A percentile compares a stretch with the other conserved stretches of the same genome.
These are phyloP conservation scores for Ostrea denselamellosa DNA, from an alignment of 1,140 invertebrate genomes.

Conservation along the genomic window DNA sequence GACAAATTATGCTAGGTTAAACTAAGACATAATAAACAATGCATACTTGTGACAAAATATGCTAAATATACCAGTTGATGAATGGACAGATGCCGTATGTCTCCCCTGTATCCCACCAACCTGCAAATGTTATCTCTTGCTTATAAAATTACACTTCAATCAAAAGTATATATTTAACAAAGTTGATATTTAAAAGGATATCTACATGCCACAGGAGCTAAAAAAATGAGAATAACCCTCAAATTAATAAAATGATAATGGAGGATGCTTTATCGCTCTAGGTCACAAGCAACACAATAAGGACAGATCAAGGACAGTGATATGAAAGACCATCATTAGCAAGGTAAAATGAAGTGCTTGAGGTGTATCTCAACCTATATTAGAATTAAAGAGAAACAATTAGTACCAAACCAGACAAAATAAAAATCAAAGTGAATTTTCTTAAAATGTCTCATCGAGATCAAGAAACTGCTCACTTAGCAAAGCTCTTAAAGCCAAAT, in stretches of 20 bases:
- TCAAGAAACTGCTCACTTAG: too few species aligned
- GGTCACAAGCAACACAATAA: neutral
- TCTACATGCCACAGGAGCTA: neutral
- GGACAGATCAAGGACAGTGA: neutral
- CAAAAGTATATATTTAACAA: slow-evolving; percentile 39
- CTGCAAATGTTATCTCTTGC: slow-evolving; percentile 11
- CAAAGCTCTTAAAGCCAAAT: too few species aligned
- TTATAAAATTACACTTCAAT: slow-evolving; percentile 36
- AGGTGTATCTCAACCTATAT: neutral
- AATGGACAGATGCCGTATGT: neutral
- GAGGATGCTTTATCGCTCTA: neutral
- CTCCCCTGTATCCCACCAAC: slow-evolving; percentile 19
- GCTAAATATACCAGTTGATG: slow-evolving; percentile 14
- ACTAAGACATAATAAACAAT: slow-evolving; percentile 5
- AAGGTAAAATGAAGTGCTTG: neutral
- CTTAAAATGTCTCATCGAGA: neutral
- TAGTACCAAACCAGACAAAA: too few species aligned
- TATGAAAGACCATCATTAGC: neutral
- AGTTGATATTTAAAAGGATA: slow-evolving; percentile 35
- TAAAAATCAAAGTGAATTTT: neutral
- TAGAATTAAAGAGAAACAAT: neutral
- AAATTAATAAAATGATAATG: slow-evolving; percentile 15
- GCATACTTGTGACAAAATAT: slow-evolving; percentile 19
- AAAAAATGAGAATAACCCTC: slow-evolving; percentile 6
- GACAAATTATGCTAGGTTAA: slow-evolving; percentile 25